phyloP scores from a whole-genome alignment of 37 sponge, comb jelly and placozoan species.

The Agelas oroides region DNA sequence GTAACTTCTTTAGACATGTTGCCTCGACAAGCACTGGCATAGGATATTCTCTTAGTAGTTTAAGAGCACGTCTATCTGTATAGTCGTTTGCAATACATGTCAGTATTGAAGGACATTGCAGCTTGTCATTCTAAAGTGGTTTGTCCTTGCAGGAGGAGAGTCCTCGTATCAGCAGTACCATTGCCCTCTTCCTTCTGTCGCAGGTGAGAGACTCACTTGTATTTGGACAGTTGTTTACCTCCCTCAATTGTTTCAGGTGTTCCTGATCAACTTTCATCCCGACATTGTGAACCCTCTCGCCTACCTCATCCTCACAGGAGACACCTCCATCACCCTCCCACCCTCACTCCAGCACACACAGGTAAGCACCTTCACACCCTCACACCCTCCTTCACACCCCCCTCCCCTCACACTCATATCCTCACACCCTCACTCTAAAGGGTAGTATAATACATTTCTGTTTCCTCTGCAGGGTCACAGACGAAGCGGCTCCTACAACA shows the following conservation, averaged over 20 bases:
- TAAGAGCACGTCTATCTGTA: too few relatives aligned
- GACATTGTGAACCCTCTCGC: conserved; percentile 60
- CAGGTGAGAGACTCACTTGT: conserved; percentile 69
- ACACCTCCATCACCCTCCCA: conserved; percentile 49
- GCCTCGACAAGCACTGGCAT: neutral
- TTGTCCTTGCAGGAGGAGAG: conserved; percentile 41
- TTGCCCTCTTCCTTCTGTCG: conserved; percentile 90
- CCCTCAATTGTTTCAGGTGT: conserved; percentile 55
- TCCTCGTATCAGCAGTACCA: conserved; percentile 72
- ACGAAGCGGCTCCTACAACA: conserved; percentile 26
- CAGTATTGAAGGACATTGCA: too few relatives aligned
- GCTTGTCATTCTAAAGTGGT: too few relatives aligned
- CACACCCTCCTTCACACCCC: neutral
- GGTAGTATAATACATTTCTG: too few relatives aligned
- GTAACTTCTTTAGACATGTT: neutral
- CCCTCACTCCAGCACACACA: conserved; percentile 32
- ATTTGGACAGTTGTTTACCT: neutral
- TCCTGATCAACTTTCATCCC: conserved; percentile 56
- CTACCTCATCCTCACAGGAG: conserved; percentile 70
- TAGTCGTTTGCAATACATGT: too few relatives aligned
- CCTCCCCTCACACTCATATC: neutral
- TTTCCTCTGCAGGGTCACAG: neutral
- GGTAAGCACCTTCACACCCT: neutral
- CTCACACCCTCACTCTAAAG: neutral
- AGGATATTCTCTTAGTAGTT: too few relatives aligned